A percentile compares a stretch with the other conserved stretches of the same genome.
These are phyloP conservation scores for Sphyrna mokarran DNA, from an alignment of 2,113 vertebrate species.

Conservation along the genomic window DNA sequence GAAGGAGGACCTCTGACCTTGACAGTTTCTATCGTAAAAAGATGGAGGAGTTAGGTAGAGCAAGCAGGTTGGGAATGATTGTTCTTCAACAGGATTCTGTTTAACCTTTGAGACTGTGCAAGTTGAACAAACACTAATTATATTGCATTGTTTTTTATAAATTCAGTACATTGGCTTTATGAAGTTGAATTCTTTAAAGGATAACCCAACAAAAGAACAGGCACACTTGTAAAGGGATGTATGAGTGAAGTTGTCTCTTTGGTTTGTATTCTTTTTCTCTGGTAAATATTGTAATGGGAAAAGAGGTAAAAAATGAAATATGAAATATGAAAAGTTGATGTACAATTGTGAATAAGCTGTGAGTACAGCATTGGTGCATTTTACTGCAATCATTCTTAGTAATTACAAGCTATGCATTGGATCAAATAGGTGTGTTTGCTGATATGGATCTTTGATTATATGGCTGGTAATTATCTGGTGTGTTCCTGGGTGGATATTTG, in stretches of 20 bases:
- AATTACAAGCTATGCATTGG: too few relatives aligned
- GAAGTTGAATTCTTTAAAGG: neutral
- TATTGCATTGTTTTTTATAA: neutral
- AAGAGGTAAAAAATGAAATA: neutral
- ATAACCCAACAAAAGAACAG: neutral
- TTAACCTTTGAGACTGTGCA: neutral
- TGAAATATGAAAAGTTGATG: neutral
- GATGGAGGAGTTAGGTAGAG: neutral
- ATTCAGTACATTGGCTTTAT: neutral
- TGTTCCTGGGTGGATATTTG: too few relatives aligned
- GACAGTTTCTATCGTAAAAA: neutral
- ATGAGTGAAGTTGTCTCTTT: neutral
- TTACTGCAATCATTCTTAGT: neutral
- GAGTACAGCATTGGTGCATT: neutral
- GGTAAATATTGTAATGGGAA: neutral
- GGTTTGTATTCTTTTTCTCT: neutral
- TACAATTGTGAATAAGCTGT: neutral
- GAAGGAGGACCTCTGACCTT: too few relatives aligned
- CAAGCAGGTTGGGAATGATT: neutral
- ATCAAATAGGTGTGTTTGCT: too few relatives aligned
- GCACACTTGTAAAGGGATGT: neutral
- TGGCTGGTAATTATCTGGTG: too few relatives aligned
- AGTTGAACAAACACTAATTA: neutral
- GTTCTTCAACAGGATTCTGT: neutral
- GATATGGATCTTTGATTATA: neutral